phyloP scores from a whole-genome alignment of 1,140 invertebrate species.

The Venustaconcha ellipsiformis region DNA sequence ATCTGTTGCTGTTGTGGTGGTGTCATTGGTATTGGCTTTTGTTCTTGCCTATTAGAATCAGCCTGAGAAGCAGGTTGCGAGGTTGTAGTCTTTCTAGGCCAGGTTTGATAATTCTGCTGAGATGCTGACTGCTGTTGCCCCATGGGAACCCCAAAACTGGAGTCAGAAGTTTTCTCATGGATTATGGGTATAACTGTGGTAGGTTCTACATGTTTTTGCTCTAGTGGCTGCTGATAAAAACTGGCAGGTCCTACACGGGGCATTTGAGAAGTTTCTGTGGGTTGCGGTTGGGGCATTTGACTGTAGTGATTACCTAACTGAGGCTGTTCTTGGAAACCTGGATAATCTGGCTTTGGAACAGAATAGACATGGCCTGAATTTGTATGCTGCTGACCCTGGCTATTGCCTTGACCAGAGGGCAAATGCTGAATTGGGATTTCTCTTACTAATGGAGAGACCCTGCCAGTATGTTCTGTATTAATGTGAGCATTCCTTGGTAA shows the following conservation, averaged over 20 bases:
- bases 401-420: not conserved
- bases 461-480: conserved; percentile 5
- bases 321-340: conserved; percentile 7
- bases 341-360: conserved; percentile 16
- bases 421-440: conserved; percentile 35
- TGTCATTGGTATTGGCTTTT: not conserved
- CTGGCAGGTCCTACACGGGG: conserved; percentile 4
- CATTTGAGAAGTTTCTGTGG: conserved; percentile 47
- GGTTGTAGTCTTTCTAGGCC: conserved; percentile 19
- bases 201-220: not conserved
- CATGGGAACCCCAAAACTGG: not conserved
- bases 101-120: conserved; percentile 17
- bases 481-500: conserved; percentile 3
- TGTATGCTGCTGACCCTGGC: not conserved
- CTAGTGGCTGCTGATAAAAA: conserved; percentile 12
- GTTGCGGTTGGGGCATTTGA: conserved; percentile 1
- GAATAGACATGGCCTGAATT: not conserved
- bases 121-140: not conserved
- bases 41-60: not conserved
- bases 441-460: conserved; percentile 1
- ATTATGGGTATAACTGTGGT: conserved; percentile 26
- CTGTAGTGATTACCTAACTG: not conserved
- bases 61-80: not conserved
- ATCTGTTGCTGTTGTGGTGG: conserved; percentile 13
- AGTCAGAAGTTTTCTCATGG: conserved; percentile 11